These are phyloP conservation scores for Drosophila aff. DNA, from an alignment of 1,140 invertebrate species.

Conservation along the genomic window DNA sequence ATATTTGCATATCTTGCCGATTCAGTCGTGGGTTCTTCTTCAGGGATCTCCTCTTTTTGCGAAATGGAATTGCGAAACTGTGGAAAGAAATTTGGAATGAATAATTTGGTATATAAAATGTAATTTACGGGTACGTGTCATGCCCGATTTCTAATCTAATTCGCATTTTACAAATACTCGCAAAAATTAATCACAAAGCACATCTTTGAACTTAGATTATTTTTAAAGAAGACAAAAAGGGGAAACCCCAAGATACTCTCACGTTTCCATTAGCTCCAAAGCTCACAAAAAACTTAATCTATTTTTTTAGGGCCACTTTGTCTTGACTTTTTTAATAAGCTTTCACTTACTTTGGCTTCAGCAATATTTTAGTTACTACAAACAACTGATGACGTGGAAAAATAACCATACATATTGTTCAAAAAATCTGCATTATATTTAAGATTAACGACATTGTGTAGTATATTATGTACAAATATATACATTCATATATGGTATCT, in stretches of 20 bases:
- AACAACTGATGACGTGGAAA: constrained; percentile 58
- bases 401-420: not conserved
- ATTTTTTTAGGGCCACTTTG: too few relatives aligned
- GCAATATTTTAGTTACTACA: not conserved
- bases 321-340: not conserved
- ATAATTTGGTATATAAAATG: not conserved
- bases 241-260: not conserved
- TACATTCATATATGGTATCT: constrained; percentile 37
- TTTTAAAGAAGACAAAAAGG: not conserved
- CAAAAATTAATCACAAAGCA: too few relatives aligned
- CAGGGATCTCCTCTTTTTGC: constrained; percentile 25
- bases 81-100: not conserved
- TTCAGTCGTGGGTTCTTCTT: constrained; percentile 29
- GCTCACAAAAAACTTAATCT: constrained; percentile 11
- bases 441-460: constrained; percentile 52
- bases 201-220: not conserved
- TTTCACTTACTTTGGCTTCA: constrained; percentile 23
- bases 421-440: constrained; percentile 17
- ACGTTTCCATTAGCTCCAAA: not conserved
- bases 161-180: not conserved
- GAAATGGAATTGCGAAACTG: constrained; percentile 32
- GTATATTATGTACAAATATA: constrained; percentile 18
- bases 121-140: not conserved
- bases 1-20: constrained; percentile 83
- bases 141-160: not conserved